These are phyloP conservation scores for Caenorhabditis panamensis DNA, from an alignment of 2,888 invertebrate genomes.

Conservation along the genomic window DNA sequence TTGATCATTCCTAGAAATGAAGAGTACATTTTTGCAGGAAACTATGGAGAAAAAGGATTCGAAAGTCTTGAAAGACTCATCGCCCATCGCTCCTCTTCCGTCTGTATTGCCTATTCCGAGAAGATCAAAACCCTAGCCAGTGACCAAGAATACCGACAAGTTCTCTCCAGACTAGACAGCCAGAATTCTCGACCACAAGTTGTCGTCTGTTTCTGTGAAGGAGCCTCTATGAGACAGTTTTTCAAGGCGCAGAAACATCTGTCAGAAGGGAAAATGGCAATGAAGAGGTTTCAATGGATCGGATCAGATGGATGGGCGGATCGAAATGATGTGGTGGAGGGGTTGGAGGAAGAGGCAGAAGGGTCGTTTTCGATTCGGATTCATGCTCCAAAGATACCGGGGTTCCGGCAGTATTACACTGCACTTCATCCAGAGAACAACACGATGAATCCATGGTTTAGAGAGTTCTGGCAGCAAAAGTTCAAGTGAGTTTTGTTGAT, in stretches of 20 bases:
- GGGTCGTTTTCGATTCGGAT: conserved; percentile 88
- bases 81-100: conserved; percentile 81
- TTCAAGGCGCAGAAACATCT: conserved; percentile 78
- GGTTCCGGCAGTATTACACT: conserved; percentile 86
- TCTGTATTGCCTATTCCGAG: conserved; percentile 87
- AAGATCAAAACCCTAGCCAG: conserved; percentile 83
- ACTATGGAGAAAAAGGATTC: conserved; percentile 89
- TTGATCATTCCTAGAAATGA: background rate
- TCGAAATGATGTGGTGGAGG: conserved; percentile 86
- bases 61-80: conserved; percentile 85
- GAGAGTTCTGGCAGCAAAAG: conserved; percentile 88
- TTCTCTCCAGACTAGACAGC: conserved; percentile 66
- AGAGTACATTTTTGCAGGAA: conserved; percentile 84
- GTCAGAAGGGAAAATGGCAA: conserved; percentile 42
- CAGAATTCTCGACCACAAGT: conserved; percentile 79
- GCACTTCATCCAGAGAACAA: conserved; percentile 86
- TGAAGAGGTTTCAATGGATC: conserved; percentile 80
- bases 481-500: conserved; percentile 83
- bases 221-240: conserved; percentile 84
- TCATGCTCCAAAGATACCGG: conserved; percentile 85
- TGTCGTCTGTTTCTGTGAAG: conserved; percentile 88
- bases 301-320: conserved; percentile 80
- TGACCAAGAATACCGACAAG: conserved; percentile 73
- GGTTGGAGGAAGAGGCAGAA: conserved; percentile 85
- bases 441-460: conserved; percentile 87